Conservation (phyloP, 2,888 invertebrate species). For the Antheraea assamensis region DNA sequence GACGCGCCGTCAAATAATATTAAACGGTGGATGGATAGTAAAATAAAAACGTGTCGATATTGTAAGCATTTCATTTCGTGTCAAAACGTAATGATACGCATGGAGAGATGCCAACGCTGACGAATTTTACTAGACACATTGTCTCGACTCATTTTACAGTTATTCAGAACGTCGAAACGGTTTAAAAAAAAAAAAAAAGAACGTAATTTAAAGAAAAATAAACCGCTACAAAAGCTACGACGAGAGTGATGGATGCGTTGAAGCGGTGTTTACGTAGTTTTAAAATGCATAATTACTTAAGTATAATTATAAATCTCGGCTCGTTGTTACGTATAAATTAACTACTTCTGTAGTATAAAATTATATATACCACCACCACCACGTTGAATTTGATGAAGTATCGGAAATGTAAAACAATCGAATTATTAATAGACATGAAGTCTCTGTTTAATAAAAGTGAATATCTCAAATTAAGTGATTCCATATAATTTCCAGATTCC, state of each 20-base stretch:
- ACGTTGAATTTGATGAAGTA: neutral
- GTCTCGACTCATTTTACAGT: constrained; percentile 44
- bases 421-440: neutral
- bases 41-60: constrained; percentile 7
- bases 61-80: constrained; percentile 6
- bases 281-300: constrained; percentile 4
- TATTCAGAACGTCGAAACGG: constrained; percentile 25
- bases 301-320: neutral
- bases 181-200: neutral
- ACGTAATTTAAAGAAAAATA: neutral
- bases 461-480: too few relatives aligned
- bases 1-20: neutral
- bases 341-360: neutral
- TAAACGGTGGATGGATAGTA: constrained; percentile 10
- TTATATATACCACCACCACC: neutral
- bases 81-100: constrained; percentile 27
- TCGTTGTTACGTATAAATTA: constrained; percentile 2
- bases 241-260: neutral
- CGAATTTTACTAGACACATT: constrained; percentile 52
- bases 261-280: neutral
- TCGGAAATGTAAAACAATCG: neutral
- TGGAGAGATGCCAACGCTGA: constrained; percentile 56
- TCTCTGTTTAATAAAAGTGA: too few relatives aligned
- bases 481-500: too few relatives aligned
- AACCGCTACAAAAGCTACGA: neutral